Base-by-base conservation (phyloP, 2,797 vertebrate species). In the Alca torda region DNA sequence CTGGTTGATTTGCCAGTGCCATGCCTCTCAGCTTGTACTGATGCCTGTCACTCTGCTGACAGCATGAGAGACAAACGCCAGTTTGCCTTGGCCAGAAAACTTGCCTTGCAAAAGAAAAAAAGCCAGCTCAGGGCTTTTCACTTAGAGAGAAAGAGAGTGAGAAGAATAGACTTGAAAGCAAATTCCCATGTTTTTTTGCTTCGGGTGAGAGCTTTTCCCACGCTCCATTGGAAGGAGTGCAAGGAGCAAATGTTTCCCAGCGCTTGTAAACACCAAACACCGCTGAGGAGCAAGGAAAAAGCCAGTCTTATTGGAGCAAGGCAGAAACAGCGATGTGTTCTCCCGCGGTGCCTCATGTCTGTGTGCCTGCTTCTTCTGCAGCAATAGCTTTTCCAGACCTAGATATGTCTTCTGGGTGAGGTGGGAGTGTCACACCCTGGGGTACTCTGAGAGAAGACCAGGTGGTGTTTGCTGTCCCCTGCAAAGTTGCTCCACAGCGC, bases 81-180 rank as follows among this genome's bases (percentile, higher is more conserved):
- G 84, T 87, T 92, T 95, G 68, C 86, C 64, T 94, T 94, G 86
- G 93, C 89, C 84, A 86, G 87, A 91, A 95, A 93, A 90, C 89
- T 93, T 94, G 88, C 85, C 54, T 84, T 87, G 84, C 90, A 80
- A 63, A 95, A 95, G 87, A 39, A 87, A 96, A 84, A 96, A 95
- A 94, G 75, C 81, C 89, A 94, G 84, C 82, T 93, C 92, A 89
- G 95, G 92, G 87, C 94, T 95, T 97, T 96, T 95, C 81, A 93
- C 86, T 95, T 72, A 57, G 72, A 93, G 78, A 95, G 95, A 95
- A 94, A 96, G 75, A 70, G 46, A 63, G 57, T 35, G 90, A 95
- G 94, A 96, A 97, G 93, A 97, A 97, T 93, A 93, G 94, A 95
- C 95, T 85, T 97, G 96, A 97, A 97, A 96, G 96, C 48, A 93